These are phyloP conservation scores for Ianthella basta DNA, from an alignment of 37 sponge, comb jelly and placozoan species.

Conservation along the genomic window DNA sequence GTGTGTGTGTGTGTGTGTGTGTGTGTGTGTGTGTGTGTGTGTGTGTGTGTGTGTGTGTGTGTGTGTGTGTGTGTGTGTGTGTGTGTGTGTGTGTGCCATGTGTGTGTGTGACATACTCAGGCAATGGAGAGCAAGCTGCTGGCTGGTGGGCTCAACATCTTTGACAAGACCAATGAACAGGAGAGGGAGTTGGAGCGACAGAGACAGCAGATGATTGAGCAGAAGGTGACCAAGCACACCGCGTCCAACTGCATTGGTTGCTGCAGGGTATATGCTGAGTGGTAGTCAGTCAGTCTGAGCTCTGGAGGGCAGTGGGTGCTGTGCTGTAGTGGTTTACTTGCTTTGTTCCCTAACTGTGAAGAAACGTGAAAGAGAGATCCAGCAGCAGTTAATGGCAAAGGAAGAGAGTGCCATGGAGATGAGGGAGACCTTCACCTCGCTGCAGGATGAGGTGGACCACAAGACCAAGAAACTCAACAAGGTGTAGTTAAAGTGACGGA, in stretches of 20 bases:
- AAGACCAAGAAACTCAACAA: slow-evolving; percentile 94
- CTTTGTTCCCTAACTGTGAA: slow-evolving; percentile 3
- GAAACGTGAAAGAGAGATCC: slow-evolving; percentile 80
- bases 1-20: too few species aligned
- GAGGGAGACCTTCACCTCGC: slow-evolving; percentile 78
- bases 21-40: not conserved
- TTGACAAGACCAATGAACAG: slow-evolving; percentile 76
- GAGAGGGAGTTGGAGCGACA: slow-evolving; percentile 71
- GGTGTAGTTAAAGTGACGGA: slow-evolving; percentile 31
- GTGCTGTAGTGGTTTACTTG: not conserved
- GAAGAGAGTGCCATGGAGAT: slow-evolving; percentile 87
- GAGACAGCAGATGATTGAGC: slow-evolving; percentile 77
- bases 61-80: not conserved
- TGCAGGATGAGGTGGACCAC: slow-evolving; percentile 87
- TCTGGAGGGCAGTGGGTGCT: not conserved
- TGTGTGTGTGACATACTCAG: slow-evolving; percentile 27
- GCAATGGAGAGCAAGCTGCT: slow-evolving; percentile 99
- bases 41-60: too few species aligned
- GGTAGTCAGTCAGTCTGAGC: not conserved
- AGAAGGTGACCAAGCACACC: slow-evolving; percentile 55
- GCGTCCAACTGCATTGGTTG: too few species aligned
- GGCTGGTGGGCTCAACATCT: slow-evolving; percentile 82
- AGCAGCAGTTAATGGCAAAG: slow-evolving; percentile 79
- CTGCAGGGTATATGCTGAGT: too few species aligned
- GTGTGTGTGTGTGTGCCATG: not conserved